Percentiles rank a stretch among this genome's conserved stretches.
These are phyloP conservation scores for Lutjanus campechanus DNA, from an alignment of 2,797 vertebrate species.

Conservation along the genomic window DNA sequence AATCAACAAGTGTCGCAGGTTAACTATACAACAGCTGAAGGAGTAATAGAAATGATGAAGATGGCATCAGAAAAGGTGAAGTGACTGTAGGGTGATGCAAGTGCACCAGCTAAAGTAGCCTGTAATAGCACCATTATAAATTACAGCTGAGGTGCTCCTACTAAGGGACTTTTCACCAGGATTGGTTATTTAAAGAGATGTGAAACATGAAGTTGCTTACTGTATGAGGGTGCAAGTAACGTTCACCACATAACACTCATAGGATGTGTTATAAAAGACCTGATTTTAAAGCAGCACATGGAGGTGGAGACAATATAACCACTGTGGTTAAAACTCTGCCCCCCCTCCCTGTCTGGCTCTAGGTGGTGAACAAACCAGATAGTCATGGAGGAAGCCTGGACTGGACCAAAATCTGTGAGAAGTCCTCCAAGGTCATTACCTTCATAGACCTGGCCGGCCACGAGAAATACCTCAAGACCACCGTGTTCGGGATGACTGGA, in stretches of 20 bases:
- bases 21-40: not conserved
- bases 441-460: slow-evolving; percentile 98
- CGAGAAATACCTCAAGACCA: slow-evolving; percentile 98
- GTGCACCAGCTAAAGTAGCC: too few species aligned
- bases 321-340: not conserved
- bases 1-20: not conserved
- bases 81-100: too few species aligned
- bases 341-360: not conserved
- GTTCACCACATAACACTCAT: not conserved
- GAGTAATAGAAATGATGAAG: not conserved
- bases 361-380: slow-evolving; percentile 97
- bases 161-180: too few species aligned
- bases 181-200: too few species aligned
- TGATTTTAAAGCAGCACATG: not conserved
- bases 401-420: slow-evolving; percentile 99
- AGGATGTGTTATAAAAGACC: not conserved
- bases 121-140: not conserved
- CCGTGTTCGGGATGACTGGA: slow-evolving; percentile 98
- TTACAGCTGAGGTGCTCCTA: too few species aligned
- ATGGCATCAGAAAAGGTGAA: too few species aligned
- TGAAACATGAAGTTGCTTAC: not conserved
- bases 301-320: not conserved
- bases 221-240: not conserved
- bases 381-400: slow-evolving; percentile 96
- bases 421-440: slow-evolving; percentile 97